phyloP scores from a whole-genome alignment of 2,113 vertebrate genomes.

The Salvelinus namaycush region DNA sequence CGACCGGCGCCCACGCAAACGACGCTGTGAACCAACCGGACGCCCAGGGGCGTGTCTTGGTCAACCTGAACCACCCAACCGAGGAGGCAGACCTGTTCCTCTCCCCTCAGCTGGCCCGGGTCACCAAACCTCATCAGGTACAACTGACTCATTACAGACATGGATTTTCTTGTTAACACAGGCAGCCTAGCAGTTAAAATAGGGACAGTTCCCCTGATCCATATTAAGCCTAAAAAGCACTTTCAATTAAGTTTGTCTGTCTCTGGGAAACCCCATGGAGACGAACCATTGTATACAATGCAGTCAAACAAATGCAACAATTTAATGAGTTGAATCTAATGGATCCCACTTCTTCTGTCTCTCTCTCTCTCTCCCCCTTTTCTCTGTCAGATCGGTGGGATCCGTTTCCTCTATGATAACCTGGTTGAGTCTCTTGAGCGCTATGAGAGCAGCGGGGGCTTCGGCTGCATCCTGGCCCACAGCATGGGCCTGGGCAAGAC shows the following conservation, averaged over 20 bases:
- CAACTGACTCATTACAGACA: not conserved
- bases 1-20: conserved; percentile 82
- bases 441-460: conserved; percentile 88
- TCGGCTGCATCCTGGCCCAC: conserved; percentile 96
- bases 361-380: not conserved
- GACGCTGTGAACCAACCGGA: conserved; percentile 86
- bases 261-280: no score
- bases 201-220: no score
- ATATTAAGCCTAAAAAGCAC: no score
- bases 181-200: no score
- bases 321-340: no score
- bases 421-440: conserved; percentile 91
- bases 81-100: conserved; percentile 87
- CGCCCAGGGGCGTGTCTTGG: conserved; percentile 83
- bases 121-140: conserved; percentile 96
- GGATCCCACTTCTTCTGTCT: not conserved
- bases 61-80: conserved; percentile 89
- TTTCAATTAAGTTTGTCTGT: no score
- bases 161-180: no score
- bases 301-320: no score
- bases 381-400: conserved; percentile 84
- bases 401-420: conserved; percentile 96
- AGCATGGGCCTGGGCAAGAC: conserved; percentile 98
- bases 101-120: conserved; percentile 83
- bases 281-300: no score